Conservation (phyloP, 2,888 invertebrate species). For the Acrocyrtus sp. region DNA sequence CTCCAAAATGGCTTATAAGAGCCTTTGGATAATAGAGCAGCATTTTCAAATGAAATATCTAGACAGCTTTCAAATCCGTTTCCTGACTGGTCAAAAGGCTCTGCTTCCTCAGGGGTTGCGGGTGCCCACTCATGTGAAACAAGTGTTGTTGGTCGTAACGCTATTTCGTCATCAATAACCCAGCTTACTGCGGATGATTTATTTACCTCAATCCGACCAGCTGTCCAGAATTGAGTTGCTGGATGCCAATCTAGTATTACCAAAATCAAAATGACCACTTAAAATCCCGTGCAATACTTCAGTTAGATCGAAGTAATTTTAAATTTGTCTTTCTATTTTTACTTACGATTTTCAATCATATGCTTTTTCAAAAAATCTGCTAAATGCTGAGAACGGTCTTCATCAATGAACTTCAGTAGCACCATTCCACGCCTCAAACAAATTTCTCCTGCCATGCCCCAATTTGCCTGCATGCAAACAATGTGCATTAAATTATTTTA, state of each 20-base stretch:
- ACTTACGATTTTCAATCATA: constrained; percentile 9
- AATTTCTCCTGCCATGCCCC: background rate
- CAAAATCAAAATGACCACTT: background rate
- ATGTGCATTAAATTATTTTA: too few relatives aligned
- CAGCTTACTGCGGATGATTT: background rate
- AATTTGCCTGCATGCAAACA: too few relatives aligned
- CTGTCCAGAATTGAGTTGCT: constrained; percentile 30
- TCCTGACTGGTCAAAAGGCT: constrained; percentile 23
- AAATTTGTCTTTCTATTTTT: background rate
- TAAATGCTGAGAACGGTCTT: background rate
- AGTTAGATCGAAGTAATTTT: too few relatives aligned
- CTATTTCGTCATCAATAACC: constrained; percentile 6
- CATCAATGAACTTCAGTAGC: background rate
- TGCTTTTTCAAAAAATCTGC: constrained; percentile 6
- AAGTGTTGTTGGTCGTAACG: background rate
- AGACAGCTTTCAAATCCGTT: constrained; percentile 10
- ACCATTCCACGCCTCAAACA: constrained; percentile 1
- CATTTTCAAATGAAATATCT: constrained; percentile 32
- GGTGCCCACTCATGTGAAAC: constrained; percentile 20
- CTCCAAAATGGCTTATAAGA: constrained; percentile 14
- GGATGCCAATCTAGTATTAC: constrained; percentile 19
- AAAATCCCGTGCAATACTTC: too few relatives aligned
- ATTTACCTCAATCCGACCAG: background rate
- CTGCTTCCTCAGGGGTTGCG: background rate
- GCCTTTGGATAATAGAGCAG: background rate